Conservation (phyloP, 2,888 invertebrate genomes). For the Parochlus steinenii region DNA sequence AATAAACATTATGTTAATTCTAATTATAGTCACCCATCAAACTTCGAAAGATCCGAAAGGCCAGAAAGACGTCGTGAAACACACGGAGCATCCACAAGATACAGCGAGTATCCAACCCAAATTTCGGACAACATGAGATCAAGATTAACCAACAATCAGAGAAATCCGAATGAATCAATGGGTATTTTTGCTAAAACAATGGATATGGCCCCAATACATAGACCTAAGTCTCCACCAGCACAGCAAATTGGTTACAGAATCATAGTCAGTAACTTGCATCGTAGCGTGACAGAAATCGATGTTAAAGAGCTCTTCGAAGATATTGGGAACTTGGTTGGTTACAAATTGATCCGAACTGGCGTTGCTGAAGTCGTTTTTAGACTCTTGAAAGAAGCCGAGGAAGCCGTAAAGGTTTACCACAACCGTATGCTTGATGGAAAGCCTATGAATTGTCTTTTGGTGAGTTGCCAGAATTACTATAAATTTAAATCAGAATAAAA, state of each 20-base stretch:
- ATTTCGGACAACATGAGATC: too few species aligned
- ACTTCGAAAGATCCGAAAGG: too few species aligned
- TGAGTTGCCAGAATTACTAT: too few species aligned
- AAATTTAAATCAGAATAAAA: too few species aligned
- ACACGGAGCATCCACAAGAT: too few species aligned
- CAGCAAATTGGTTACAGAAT: constrained; percentile 56
- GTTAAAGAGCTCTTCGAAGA: constrained; percentile 89
- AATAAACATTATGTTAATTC: too few species aligned
- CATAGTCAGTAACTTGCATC: constrained; percentile 78
- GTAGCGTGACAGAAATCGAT: constrained; percentile 75
- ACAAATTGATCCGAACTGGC: constrained; percentile 69
- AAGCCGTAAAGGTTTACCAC: constrained; percentile 84
- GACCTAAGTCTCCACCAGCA: constrained; percentile 21
- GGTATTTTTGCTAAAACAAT: constrained; percentile 27
- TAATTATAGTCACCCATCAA: too few species aligned
- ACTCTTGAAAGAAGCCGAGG: constrained; percentile 67
- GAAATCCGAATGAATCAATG: constrained; percentile 27
- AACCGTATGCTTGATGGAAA: constrained; percentile 85
- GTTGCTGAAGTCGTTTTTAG: constrained; percentile 85
- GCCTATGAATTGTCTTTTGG: constrained; percentile 80
- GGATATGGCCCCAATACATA: constrained; percentile 12
- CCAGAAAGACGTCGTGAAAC: too few species aligned
- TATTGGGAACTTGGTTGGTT: constrained; percentile 71
- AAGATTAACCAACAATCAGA: too few species aligned
- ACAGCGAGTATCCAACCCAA: too few species aligned